phyloP scores from a whole-genome alignment of 2,888 invertebrate genomes.

The Leptopterna dolabrata region DNA sequence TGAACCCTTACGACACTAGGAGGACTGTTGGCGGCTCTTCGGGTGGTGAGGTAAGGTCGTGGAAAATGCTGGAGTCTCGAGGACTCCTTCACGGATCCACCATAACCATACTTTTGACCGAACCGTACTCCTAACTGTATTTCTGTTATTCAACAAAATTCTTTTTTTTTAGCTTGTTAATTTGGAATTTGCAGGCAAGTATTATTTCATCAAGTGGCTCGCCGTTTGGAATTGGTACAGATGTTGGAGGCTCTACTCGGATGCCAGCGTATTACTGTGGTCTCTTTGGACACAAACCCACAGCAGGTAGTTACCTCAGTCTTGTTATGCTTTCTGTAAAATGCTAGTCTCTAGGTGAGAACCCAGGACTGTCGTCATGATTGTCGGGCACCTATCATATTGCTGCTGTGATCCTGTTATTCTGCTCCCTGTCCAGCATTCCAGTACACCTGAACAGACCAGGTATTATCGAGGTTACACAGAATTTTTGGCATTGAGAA shows the following conservation, averaged over 20 bases:
- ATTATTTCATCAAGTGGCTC: conserved; percentile 82
- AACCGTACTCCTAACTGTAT: too few species aligned
- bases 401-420: too few species aligned
- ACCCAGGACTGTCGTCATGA: too few species aligned
- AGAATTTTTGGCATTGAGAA: too few species aligned
- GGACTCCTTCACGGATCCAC: background rate
- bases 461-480: too few species aligned
- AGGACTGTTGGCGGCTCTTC: conserved; percentile 91
- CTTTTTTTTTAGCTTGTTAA: too few species aligned
- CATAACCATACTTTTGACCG: too few species aligned
- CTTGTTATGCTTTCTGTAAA: background rate
- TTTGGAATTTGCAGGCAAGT: conserved; percentile 62
- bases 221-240: conserved; percentile 88
- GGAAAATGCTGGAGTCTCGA: background rate
- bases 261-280: conserved; percentile 94
- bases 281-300: conserved; percentile 86
- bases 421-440: too few species aligned
- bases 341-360: background rate
- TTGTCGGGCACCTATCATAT: too few species aligned
- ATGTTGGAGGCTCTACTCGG: conserved; percentile 96
- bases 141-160: too few species aligned
- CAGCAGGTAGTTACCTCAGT: conserved; percentile 67
- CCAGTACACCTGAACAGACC: too few species aligned
- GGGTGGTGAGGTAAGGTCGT: conserved; percentile 76
- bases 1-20: conserved; percentile 90